Conservation (phyloP, 1,140 invertebrate genomes). For the Druon quercuslanigerum region DNA sequence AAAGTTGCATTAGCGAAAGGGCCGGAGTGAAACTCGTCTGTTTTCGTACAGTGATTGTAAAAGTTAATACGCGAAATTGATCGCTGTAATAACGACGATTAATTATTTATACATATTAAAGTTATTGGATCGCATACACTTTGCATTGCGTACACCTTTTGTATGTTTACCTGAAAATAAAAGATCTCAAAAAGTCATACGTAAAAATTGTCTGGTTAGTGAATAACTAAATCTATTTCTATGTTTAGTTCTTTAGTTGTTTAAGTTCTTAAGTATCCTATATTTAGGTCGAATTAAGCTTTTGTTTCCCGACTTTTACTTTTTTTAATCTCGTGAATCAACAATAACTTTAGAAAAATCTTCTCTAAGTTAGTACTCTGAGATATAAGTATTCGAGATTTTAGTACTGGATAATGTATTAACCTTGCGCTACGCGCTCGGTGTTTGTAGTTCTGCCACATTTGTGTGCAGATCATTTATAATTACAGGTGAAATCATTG, state of each 20-base stretch:
- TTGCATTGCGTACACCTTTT: slow-evolving; percentile 66
- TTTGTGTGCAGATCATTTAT: too few relatives aligned
- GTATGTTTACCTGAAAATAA: slow-evolving; percentile 70
- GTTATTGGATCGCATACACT: slow-evolving; percentile 62
- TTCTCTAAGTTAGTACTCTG: too few relatives aligned
- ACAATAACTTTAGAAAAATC: too few relatives aligned
- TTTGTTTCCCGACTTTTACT: too few relatives aligned
- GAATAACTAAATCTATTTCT: neutral
- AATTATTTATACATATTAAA: slow-evolving; percentile 59
- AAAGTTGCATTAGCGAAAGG: slow-evolving; percentile 13
- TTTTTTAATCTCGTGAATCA: too few relatives aligned
- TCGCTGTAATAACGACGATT: slow-evolving; percentile 45
- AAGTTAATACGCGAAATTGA: slow-evolving; percentile 6
- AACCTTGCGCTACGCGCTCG: too few relatives aligned
- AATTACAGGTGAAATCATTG: too few relatives aligned
- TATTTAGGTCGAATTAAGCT: too few relatives aligned
- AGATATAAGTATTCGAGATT: too few relatives aligned
- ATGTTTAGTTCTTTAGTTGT: neutral
- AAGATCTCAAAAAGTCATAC: slow-evolving; percentile 65
- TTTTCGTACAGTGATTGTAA: slow-evolving; percentile 28
- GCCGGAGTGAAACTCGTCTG: neutral
- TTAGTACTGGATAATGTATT: too few relatives aligned
- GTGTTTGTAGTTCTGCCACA: too few relatives aligned
- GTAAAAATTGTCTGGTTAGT: neutral
- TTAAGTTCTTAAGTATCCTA: neutral